phyloP scores from a whole-genome alignment of 1,140 invertebrate genomes.

The honey bee (Apis mellifera) region Amel_HAv3.1 CM009931.2:2790001-2790500 shows the following conservation, averaged over 20 bases:
- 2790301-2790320: neutral
- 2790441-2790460: neutral
- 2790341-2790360: neutral
- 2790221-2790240: neutral
- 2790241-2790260: neutral
- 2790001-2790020: too few relatives aligned
- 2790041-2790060: too few relatives aligned
- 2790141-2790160: neutral
- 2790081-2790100: too few relatives aligned
- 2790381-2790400: conserved; percentile 10
- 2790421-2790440: too few relatives aligned
- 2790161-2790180: neutral
- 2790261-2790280: neutral
- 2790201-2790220: neutral
- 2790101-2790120: too few relatives aligned
- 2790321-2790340: conserved; percentile 24
- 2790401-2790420: conserved; percentile 3
- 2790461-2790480: conserved; percentile 32
- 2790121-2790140: neutral
- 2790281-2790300: neutral
- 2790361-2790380: conserved; percentile 21
- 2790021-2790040: too few relatives aligned
- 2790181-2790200: neutral
- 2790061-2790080: neutral
- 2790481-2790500: neutral